Base-by-base conservation (phyloP, 2,888 invertebrate genomes). In the Harmothoe impar region DNA sequence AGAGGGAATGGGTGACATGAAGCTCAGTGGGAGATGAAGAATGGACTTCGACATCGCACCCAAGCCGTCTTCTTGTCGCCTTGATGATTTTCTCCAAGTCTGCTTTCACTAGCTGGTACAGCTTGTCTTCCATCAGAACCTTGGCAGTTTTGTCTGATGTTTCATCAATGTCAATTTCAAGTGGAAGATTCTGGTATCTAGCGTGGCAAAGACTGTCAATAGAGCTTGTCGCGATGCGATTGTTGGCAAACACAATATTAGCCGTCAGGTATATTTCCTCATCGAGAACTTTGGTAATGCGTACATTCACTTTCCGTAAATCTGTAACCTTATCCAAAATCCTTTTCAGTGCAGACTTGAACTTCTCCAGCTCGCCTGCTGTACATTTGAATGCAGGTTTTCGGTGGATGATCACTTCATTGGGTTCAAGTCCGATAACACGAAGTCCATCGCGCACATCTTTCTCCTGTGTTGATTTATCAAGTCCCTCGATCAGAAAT, bases 261-360 rank as follows among this genome's bases (percentile, higher is more conserved):
- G 51, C 85, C n/a, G 10, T 5, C 12, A 85, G 85, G 29, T 85
- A 52, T 1, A 85, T 52, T 23, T 85, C 85, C 5, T 85, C 85
- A n/a, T 51, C 25, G 5, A 23, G n/a, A 15, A 29, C 85, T 1
- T n/a, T 20, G 5, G 15, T 85, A 3, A 85, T 25, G 7, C n/a
- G 10, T 5, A 85, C 51, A 15, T 35, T 15, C 7, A 85, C 85
- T 29, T 85, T 85, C 25, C 85, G 23, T 29, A 85, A 12, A 25
- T 85, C 85, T 5, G 85, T 85, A 7, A 51, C 85, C 25, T 85
- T 85, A 52, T 85, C 85, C n/a, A 85, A 25, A 25, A 85, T 10
- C n/a, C 85, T 43, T n/a, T 20, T 85, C 85, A 85, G 23, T 5
- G n/a, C 52, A 51, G 52, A n/a, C 29, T 85, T 85, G 85, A 51